A percentile compares a stretch with the other conserved stretches of the same genome.
Conservation (phyloP, 2,113 vertebrate genomes). For the Camelus dromedarius region DNA sequence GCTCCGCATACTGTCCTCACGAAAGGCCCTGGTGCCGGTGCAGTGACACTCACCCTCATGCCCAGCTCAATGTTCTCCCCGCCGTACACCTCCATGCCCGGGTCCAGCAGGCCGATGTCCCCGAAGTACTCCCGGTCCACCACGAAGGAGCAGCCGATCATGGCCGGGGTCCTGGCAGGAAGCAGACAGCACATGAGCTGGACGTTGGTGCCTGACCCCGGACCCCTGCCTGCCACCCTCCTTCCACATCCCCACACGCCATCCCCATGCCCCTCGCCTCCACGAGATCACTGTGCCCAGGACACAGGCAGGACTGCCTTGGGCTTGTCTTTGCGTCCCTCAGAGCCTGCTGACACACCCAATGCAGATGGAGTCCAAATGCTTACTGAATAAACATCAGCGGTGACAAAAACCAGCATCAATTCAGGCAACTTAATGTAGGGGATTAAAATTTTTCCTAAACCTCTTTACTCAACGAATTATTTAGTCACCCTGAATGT, state of each 20-base stretch:
- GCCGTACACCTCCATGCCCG: constrained; percentile 99
- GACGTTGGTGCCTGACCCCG: accelerated
- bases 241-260: neutral
- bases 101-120: constrained; percentile 97
- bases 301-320: neutral
- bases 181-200: neutral
- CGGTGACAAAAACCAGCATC: neutral
- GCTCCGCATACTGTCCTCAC: no score
- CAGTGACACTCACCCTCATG: constrained; percentile 94
- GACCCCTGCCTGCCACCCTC: neutral
- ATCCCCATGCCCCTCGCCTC: accelerated
- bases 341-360: neutral
- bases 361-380: neutral
- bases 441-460: neutral
- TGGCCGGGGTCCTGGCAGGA: constrained; percentile 94
- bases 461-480: accelerated
- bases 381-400: neutral
- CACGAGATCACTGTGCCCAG: neutral
- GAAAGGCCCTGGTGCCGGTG: neutral
- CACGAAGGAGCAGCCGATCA: constrained; percentile 99
- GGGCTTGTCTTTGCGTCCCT: accelerated
- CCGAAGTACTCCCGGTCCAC: constrained; percentile 98
- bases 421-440: neutral
- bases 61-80: constrained; percentile 98
- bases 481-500: neutral